Percentiles rank a stretch among this genome's conserved stretches.
Conservation (phyloP, 2,888 invertebrate species). For the Drosophila paramelanica region DNA sequence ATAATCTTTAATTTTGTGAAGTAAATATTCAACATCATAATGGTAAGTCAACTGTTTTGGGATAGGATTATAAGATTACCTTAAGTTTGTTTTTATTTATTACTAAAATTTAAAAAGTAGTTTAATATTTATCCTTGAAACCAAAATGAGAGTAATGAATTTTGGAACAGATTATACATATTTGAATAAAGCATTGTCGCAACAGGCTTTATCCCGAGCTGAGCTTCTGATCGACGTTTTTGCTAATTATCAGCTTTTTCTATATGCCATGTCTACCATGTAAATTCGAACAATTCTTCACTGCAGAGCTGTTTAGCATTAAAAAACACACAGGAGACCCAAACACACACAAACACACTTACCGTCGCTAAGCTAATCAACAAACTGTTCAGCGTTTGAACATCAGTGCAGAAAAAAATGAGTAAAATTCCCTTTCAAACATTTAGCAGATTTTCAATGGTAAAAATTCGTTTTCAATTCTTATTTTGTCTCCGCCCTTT, state of each 20-base stretch:
- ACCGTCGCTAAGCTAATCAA: conserved; percentile 28
- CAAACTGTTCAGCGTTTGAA: conserved; percentile 20
- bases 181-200: neutral
- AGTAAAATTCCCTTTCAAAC: conserved; percentile 23
- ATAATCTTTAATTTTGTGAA: conserved; percentile 19
- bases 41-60: neutral
- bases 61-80: neutral
- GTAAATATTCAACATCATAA: conserved; percentile 1
- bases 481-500: neutral
- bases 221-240: no score
- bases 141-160: no score
- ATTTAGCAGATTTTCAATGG: conserved; percentile 36
- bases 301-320: conserved; percentile 16
- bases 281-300: conserved; percentile 16
- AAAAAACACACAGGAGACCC: conserved; percentile 7
- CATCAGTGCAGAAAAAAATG: conserved; percentile 23
- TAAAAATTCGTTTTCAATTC: conserved; percentile 23
- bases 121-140: no score
- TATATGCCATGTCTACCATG: neutral
- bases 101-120: no score
- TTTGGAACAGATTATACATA: no score
- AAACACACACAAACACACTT: neutral
- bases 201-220: no score
- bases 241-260: neutral
- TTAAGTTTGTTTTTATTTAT: neutral